Evolutionary conservation across 2,888 invertebrate genomes (phyloP), one percentile per base, ranked within the genome.

Genomic region (Yponomeuta malinellus): DNA sequence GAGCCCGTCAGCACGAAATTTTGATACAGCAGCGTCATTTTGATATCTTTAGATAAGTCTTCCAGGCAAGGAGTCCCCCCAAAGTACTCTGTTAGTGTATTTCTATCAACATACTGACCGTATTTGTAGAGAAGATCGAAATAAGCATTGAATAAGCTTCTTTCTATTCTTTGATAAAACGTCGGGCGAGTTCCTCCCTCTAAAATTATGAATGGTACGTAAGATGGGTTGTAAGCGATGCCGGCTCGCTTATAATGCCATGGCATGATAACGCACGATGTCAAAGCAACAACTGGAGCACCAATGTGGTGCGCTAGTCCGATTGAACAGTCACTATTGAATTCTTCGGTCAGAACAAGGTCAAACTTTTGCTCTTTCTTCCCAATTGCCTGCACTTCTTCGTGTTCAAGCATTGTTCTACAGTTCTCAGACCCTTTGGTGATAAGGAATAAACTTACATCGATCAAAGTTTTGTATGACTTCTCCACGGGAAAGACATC

Each of bases 1-100:
- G 94, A 90, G 15, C 94, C 94, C 72, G 93, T 93, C 6, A 95
- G 78, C 0, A 93, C 84, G 74, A 93, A 94, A 78, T 95, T 93
- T 43, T 94, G 93, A 79, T 95, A 95, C 0, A 94, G 78, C n/a
- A 95, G 81, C 23, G 94, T 77, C 31, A 94, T 83, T 52, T 94
- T 93, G 0, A 93, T 93, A 65, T 94, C 90, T 8, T 83, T 83
- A 0, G 87, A 90, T 59, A 95, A 87, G 10, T 93, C 90, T 33
- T 81, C 81, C 0, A 95, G 79, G 10, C 92, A 83, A 0, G 93
- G 93, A 0, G 93, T 75, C 29, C 87, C 85, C 0, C 93, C 88
- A 67, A 93, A 90, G 76, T 86, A 81, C 72, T 89, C 68, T 0
- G 85, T 82, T 3, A 89, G 77, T 0, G 86, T 75, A 0, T 78